Percentiles rank a stretch among this genome's conserved stretches.
These are phyloP conservation scores for Agonopterix subpropinquella DNA, from an alignment of 2,888 invertebrate species.

Conservation along the genomic window DNA sequence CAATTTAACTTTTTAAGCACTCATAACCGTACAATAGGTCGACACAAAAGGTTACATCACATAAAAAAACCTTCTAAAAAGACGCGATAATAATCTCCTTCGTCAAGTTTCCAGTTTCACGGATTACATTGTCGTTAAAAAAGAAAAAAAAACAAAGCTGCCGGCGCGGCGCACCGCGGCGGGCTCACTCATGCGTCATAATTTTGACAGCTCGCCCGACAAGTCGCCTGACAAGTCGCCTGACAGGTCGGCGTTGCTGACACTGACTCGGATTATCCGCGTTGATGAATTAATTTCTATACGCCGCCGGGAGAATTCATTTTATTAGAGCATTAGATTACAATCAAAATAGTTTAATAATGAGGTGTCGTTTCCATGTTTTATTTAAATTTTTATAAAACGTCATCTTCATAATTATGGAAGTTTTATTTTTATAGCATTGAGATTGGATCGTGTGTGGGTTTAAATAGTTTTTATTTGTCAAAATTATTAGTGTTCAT, in stretches of 20 bases:
- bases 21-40: not conserved
- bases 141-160: constrained; percentile 31
- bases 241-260: constrained; percentile 35
- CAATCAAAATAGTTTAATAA: constrained; percentile 39
- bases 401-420: too few species aligned
- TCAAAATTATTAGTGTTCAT: too few species aligned
- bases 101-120: constrained; percentile 40
- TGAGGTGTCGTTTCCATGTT: constrained; percentile 21
- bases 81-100: constrained; percentile 15
- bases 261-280: constrained; percentile 56
- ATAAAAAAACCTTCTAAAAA: constrained; percentile 14
- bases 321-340: constrained; percentile 33
- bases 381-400: not conserved
- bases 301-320: constrained; percentile 27
- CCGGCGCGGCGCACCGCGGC: constrained; percentile 34
- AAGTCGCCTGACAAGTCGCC: constrained; percentile 40
- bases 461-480: too few species aligned
- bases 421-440: too few species aligned
- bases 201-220: constrained; percentile 61
- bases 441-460: too few species aligned
- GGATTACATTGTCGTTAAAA: constrained; percentile 33
- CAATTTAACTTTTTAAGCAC: not conserved
- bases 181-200: constrained; percentile 66
- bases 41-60: constrained; percentile 10
- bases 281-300: constrained; percentile 68